Evolutionary conservation across 1,140 invertebrate species (phyloP).

Genomic region (Thaumetopoea pityocampa): DNA sequence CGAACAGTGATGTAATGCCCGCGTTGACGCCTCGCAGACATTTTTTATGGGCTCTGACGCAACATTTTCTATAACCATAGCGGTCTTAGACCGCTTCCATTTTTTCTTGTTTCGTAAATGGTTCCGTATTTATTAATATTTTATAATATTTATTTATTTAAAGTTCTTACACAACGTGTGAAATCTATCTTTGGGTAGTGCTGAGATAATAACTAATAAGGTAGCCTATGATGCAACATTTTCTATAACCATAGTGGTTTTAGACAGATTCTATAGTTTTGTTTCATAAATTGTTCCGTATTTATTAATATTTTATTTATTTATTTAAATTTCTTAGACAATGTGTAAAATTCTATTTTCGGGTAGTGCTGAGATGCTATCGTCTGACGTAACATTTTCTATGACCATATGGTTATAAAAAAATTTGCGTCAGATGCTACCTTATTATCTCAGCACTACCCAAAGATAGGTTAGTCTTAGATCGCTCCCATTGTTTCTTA

Average conservation of each 20-base stretch:
- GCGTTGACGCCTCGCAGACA: conserved; percentile 67
- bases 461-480: too few species aligned
- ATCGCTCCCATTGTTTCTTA: too few species aligned
- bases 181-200: too few species aligned
- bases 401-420: too few species aligned
- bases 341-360: too few species aligned
- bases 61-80: conserved; percentile 63
- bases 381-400: conserved; percentile 70
- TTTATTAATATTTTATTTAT: conserved; percentile 3
- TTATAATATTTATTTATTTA: neutral
- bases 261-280: conserved; percentile 36
- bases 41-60: conserved; percentile 72
- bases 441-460: too few species aligned
- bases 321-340: too few species aligned
- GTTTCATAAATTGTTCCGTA: conserved; percentile 8
- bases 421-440: too few species aligned
- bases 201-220: too few species aligned
- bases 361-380: too few species aligned
- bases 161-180: too few species aligned
- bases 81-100: conserved; percentile 44
- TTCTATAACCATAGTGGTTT: conserved; percentile 56
- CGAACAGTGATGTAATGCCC: conserved; percentile 65
- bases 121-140: conserved; percentile 9
- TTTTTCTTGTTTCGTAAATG: conserved; percentile 13
- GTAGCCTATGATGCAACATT: conserved; percentile 69